A percentile compares a stretch with the other conserved stretches of the same genome.
Conservation (phyloP, 2,888 invertebrate species). For the Celastrina argiolus region DNA sequence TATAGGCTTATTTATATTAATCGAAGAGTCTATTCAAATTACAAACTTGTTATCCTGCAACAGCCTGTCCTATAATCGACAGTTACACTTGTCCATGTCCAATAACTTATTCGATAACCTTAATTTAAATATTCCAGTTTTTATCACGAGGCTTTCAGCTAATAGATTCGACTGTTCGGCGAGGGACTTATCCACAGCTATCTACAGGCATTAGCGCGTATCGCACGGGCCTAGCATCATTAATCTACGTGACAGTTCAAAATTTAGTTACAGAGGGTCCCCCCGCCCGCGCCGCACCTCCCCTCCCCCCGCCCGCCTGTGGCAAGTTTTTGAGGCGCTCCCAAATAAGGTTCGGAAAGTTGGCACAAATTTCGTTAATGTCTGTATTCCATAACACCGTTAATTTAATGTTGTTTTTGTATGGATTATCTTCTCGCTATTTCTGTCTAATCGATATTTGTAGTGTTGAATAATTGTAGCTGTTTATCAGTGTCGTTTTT, state of each 20-base stretch:
- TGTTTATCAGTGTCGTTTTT: not conserved
- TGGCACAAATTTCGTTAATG: slow-evolving; percentile 26
- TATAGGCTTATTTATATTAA: not conserved
- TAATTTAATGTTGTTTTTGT: not conserved
- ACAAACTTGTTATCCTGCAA: not conserved
- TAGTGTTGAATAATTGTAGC: not conserved
- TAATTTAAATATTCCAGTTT: slow-evolving; percentile 8
- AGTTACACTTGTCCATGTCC: not conserved
- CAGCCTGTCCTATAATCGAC: not conserved
- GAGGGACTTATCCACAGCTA: slow-evolving; percentile 58
- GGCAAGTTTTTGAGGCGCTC: slow-evolving; percentile 67
- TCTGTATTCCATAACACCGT: slow-evolving; percentile 8
- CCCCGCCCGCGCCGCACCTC: slow-evolving; percentile 40
- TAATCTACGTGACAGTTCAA: slow-evolving; percentile 80
- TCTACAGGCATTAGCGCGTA: slow-evolving; percentile 72
- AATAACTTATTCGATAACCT: not conserved
- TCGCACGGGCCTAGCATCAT: slow-evolving; percentile 77
- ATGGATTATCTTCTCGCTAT: not conserved
- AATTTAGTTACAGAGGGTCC: slow-evolving; percentile 78
- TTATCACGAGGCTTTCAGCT: not conserved
- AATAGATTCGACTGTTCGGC: slow-evolving; percentile 12
- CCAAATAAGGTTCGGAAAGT: slow-evolving; percentile 43
- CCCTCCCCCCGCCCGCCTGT: slow-evolving; percentile 39
- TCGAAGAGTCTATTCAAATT: not conserved
- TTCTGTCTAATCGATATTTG: not conserved